These are phyloP conservation scores for Porites australiensis DNA, from an alignment of 64 coral and sea anemone species.

Conservation along the genomic window DNA sequence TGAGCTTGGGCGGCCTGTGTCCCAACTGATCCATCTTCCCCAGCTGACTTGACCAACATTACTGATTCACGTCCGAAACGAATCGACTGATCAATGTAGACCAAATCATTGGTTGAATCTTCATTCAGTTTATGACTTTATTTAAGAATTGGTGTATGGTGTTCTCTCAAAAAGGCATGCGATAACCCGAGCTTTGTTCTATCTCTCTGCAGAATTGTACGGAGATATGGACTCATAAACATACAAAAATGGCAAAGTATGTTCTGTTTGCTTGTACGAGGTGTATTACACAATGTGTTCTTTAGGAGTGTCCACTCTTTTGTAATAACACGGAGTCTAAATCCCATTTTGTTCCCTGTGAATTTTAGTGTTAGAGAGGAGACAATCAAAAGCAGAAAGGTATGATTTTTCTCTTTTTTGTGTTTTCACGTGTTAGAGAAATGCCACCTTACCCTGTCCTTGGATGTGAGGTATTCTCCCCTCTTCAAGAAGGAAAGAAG, in stretches of 20 bases:
- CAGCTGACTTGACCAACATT: too few relatives aligned
- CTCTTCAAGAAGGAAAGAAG: too few relatives aligned
- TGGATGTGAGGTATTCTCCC: too few relatives aligned
- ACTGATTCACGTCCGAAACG: too few relatives aligned
- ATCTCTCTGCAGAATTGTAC: constrained; percentile 76
- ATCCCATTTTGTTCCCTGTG: background rate
- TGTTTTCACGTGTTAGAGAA: background rate
- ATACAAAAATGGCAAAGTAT: constrained; percentile 91
- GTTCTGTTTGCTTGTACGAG: background rate
- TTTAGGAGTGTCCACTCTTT: background rate
- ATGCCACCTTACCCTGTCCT: background rate
- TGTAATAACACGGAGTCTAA: background rate
- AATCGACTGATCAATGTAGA: too few relatives aligned
- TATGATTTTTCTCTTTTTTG: background rate
- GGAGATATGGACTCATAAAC: constrained; percentile 91
- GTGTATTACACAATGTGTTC: background rate
- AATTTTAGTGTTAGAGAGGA: constrained; percentile 74
- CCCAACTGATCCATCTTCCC: too few relatives aligned
- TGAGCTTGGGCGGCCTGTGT: too few relatives aligned
- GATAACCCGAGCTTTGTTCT: background rate
- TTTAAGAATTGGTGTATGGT: background rate
- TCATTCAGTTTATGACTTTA: too few relatives aligned
- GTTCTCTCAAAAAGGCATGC: too few relatives aligned
- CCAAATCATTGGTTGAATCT: too few relatives aligned
- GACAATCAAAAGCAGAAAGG: constrained; percentile 79